A percentile compares a stretch with the other conserved stretches of the same genome.
These are phyloP conservation scores for Carlito syrichta DNA, from an alignment of 2,113 vertebrate species.

Conservation along the genomic window DNA sequence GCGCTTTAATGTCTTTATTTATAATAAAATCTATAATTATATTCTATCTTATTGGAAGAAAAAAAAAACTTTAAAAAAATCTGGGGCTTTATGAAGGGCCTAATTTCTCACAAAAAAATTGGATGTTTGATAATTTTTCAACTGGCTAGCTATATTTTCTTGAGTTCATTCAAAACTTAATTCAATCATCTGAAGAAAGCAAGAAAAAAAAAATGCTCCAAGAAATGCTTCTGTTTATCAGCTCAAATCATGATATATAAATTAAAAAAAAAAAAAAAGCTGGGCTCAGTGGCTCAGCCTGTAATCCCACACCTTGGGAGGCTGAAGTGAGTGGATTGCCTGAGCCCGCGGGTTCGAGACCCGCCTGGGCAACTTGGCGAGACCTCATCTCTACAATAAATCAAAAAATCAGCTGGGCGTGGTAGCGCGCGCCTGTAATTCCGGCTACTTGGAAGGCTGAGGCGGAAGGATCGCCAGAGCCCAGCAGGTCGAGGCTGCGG, in stretches of 20 bases:
- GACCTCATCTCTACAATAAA: no score
- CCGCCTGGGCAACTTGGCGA: no score
- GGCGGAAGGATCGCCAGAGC: no score
- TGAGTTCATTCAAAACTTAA: not conserved
- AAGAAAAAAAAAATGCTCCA: not conserved
- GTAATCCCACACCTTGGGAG: no score
- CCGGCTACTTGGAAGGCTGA: no score
- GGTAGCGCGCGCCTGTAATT: no score
- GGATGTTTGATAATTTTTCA: not conserved
- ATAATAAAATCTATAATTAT: conserved; percentile 18
- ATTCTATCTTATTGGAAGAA: not conserved
- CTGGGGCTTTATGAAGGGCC: not conserved
- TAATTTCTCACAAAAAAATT: conserved; percentile 36
- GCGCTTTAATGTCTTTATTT: not conserved
- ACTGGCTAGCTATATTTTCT: not conserved
- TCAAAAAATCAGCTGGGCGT: no score
- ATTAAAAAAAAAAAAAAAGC: no score
- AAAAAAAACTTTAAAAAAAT: not conserved
- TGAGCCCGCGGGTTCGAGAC: no score
- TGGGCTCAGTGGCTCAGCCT: no score
- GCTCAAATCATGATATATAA: not conserved
- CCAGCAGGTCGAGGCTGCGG: no score
- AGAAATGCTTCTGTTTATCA: not conserved
- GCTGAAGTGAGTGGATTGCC: no score
- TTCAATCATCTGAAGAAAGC: not conserved